These are phyloP conservation scores for Nannospalax galili DNA, from an alignment of 2,113 vertebrate genomes.

Conservation along the genomic window DNA sequence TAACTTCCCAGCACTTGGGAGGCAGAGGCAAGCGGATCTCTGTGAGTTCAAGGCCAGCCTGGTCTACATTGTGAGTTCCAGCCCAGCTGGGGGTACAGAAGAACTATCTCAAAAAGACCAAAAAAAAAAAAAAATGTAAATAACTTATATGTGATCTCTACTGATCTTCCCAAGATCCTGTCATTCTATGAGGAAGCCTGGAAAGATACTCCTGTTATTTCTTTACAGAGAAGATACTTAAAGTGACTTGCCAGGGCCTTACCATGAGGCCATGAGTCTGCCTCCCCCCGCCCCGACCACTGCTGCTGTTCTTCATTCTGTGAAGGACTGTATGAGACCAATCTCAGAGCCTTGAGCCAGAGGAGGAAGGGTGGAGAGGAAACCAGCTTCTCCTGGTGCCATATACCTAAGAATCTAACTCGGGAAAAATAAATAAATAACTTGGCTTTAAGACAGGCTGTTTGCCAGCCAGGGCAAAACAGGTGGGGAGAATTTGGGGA, in stretches of 20 bases:
- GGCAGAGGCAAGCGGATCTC: too few species aligned
- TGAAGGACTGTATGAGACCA: not conserved
- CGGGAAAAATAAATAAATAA: not conserved
- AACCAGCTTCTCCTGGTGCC: not conserved
- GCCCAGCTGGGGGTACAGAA: too few species aligned
- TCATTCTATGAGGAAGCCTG: not conserved
- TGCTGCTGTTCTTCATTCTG: not conserved
- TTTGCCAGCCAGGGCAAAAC: not conserved
- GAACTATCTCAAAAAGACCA: too few species aligned
- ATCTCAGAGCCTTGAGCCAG: not conserved
- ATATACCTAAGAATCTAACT: not conserved
- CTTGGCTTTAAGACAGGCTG: not conserved
- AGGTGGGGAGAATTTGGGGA: not conserved
- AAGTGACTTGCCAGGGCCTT: not conserved
- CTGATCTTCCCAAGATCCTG: constrained; percentile 3
- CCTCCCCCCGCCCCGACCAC: not conserved
- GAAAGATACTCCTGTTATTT: not conserved
- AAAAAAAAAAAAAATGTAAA: too few species aligned
- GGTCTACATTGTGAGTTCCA: too few species aligned
- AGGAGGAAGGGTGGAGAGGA: not conserved
- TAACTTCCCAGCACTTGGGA: not conserved
- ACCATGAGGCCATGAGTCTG: not conserved
- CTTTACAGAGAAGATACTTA: not conserved
- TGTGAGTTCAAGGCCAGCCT: too few species aligned
- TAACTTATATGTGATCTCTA: not conserved